phyloP scores from a whole-genome alignment of 2,888 invertebrate genomes.

The Eumacrocentrus americanus region DNA sequence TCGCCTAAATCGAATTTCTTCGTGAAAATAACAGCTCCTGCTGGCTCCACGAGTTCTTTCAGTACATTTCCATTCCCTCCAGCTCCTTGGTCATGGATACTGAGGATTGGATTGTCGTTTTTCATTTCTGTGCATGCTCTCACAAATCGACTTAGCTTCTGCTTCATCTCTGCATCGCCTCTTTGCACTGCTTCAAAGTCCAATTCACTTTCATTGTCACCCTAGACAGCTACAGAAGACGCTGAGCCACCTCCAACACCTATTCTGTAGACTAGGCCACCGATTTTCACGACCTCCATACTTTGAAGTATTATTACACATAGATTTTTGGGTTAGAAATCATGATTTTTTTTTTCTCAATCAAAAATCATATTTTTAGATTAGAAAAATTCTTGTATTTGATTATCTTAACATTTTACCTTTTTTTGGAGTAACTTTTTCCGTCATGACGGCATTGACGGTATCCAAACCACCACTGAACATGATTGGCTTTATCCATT shows the following conservation, averaged over 20 bases:
- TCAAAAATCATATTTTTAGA: too few relatives aligned
- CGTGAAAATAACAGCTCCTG: too few relatives aligned
- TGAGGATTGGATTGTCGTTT: conserved; percentile 82
- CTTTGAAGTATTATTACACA: too few relatives aligned
- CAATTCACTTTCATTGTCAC: conserved; percentile 81
- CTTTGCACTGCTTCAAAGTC: conserved; percentile 98
- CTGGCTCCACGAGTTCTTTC: too few relatives aligned
- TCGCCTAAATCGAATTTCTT: conserved; percentile 90
- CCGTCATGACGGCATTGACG: conserved; percentile 82
- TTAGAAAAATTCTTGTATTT: too few relatives aligned
- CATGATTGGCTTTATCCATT: conserved; percentile 99
- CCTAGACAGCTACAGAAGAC: conserved; percentile 92
- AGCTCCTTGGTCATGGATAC: too few relatives aligned
- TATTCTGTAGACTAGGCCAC: conserved; percentile 96
- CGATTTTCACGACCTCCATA: conserved; percentile 92
- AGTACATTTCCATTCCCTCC: too few relatives aligned
- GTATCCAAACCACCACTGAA: conserved; percentile 96
- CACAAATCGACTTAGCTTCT: conserved; percentile 93
- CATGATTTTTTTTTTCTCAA: too few relatives aligned
- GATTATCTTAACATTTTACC: too few relatives aligned
- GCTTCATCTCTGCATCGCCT: conserved; percentile 98
- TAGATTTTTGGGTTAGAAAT: too few relatives aligned
- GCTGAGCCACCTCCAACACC: conserved; percentile 99
- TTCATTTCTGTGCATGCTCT: conserved; percentile 88
- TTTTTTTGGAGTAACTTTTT: conserved; percentile 76